Evolutionary conservation across 37 sponge, comb jelly and placozoan species (phyloP).

Genomic region (Agelas oroides): DNA sequence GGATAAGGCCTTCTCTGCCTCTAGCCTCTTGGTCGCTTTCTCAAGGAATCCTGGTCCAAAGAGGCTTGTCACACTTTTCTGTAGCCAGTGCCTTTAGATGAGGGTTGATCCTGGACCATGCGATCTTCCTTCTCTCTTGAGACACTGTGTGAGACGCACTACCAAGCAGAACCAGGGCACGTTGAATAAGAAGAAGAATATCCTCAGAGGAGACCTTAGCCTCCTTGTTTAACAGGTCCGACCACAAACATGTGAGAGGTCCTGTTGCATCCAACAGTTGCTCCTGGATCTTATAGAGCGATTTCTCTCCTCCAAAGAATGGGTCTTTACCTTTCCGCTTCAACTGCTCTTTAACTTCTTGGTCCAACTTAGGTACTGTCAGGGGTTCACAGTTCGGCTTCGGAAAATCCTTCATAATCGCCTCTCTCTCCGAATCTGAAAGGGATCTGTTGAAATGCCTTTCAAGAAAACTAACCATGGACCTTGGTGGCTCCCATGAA

Average conservation of each 20-base stretch:
- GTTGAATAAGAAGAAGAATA: slow-evolving; percentile 18
- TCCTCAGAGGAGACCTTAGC: slow-evolving; percentile 14
- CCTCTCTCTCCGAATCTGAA: slow-evolving; percentile 19
- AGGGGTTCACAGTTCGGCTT: slow-evolving; percentile 10
- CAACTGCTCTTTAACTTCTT: slow-evolving; percentile 27
- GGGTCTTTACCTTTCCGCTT: slow-evolving; percentile 19
- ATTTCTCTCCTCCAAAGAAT: slow-evolving; percentile 8
- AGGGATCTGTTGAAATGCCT: slow-evolving; percentile 33
- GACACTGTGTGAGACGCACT: slow-evolving; percentile 14
- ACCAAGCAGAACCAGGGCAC: slow-evolving; percentile 27
- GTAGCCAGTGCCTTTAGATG: slow-evolving; percentile 1
- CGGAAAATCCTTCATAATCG: slow-evolving; percentile 31
- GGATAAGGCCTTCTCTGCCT: too few relatives aligned
- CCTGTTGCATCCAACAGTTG: too few relatives aligned
- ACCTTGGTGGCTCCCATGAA: slow-evolving; percentile 3
- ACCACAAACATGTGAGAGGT: too few relatives aligned
- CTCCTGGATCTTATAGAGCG: too few relatives aligned
- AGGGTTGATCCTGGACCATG: too few relatives aligned
- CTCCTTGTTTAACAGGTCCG: too few relatives aligned
- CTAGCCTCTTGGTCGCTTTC: too few relatives aligned
- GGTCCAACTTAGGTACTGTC: slow-evolving; percentile 16
- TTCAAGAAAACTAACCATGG: slow-evolving; percentile 2
- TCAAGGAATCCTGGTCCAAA: slow-evolving; percentile 44
- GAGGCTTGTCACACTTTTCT: slow-evolving; percentile 26
- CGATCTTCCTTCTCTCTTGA: slow-evolving; percentile 22